phyloP scores from a whole-genome alignment of 1,140 invertebrate species.

The Platorchestia sp. region DNA sequence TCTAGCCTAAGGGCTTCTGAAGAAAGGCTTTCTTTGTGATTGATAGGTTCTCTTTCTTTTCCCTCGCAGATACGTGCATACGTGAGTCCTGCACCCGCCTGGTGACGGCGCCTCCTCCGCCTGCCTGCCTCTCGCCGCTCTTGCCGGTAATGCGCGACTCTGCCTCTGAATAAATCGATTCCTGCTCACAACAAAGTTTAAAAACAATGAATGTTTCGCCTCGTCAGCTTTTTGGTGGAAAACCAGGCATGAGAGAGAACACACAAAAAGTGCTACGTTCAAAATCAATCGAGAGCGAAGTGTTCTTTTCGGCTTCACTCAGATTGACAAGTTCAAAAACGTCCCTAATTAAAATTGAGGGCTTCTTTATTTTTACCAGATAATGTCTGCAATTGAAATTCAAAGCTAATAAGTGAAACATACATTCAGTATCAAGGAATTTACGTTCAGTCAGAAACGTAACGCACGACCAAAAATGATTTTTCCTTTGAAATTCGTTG shows the following conservation, averaged over 20 bases:
- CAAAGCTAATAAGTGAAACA: too few species aligned
- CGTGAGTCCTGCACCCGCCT: background rate
- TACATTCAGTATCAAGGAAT: too few species aligned
- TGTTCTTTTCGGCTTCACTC: background rate
- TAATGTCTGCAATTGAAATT: too few species aligned
- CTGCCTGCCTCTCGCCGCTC: background rate
- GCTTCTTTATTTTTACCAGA: too few species aligned
- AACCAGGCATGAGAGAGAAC: background rate
- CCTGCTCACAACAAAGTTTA: background rate
- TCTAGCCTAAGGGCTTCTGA: background rate
- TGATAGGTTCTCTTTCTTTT: background rate
- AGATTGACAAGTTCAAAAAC: background rate
- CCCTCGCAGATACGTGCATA: background rate
- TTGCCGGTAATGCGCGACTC: background rate
- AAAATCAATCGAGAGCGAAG: background rate
- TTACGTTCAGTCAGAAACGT: too few species aligned
- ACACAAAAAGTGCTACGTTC: background rate
- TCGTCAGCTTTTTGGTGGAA: background rate
- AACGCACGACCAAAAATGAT: too few species aligned
- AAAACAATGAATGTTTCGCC: background rate
- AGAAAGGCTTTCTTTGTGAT: background rate
- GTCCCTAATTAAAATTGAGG: too few species aligned
- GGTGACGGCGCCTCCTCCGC: background rate
- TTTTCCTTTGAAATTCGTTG: too few species aligned
- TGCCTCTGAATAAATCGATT: background rate